Percentiles rank a stretch among this genome's conserved stretches.
Evolutionary conservation across 2,113 vertebrate species (phyloP).

Genomic region (Mus pahari): DNA sequence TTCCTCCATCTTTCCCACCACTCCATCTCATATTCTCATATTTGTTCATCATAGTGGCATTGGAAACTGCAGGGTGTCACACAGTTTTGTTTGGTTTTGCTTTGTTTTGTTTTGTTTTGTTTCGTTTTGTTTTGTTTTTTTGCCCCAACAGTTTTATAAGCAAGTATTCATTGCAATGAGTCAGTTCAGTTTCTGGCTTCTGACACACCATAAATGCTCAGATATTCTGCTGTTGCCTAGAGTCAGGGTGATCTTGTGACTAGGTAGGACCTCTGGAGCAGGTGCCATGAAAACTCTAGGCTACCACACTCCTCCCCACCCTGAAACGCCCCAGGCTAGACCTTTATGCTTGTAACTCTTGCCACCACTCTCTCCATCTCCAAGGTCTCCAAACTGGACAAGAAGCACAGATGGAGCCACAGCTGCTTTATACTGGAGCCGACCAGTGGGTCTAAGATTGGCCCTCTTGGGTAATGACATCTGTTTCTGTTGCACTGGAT

Average conservation of each 20-base stretch:
- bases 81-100: no score
- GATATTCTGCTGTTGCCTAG: no score
- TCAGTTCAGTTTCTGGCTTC: not conserved
- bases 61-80: not conserved
- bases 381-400: not conserved
- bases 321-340: not conserved
- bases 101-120: no score
- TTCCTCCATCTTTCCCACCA: not conserved
- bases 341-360: not conserved
- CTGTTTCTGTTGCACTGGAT: not conserved
- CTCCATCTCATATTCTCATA: not conserved
- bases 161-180: not conserved
- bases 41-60: not conserved
- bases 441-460: not conserved
- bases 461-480: not conserved
- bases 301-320: not conserved
- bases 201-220: not conserved
- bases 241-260: no score
- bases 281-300: not conserved
- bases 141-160: not conserved
- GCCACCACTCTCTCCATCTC: no score
- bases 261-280: not conserved
- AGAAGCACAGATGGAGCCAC: not conserved
- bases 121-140: no score
- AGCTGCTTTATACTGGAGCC: not conserved